Evolutionary conservation across 2,888 invertebrate genomes (phyloP), one percentile per base, ranked within the genome.

Genomic region (Amphipyra tragopoginis): DNA sequence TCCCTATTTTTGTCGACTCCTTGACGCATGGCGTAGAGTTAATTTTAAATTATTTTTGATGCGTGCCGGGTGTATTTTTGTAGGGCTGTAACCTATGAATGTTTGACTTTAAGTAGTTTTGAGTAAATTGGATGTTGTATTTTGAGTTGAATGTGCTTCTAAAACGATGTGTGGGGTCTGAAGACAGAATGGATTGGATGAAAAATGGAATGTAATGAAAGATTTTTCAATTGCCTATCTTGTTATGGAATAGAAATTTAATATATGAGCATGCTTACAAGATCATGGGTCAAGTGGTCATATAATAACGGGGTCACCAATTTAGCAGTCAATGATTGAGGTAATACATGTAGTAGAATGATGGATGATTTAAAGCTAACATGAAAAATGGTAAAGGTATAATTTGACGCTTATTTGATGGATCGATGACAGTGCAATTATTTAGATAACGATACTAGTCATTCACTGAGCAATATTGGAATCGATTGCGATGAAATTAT

Each of bases 21-120:
- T 87, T 85, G 79, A 80, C 64, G 74, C 80, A 80, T 75, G 76
- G 66, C 82, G 82, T 83, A 76, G 88, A 84, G 90, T 89, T 90
- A 87, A 91, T 88, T 90, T 90, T 88, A 91, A 91, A 82, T 89
- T 88, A 90, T 90, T 91, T 92, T 91, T 89, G 87, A 90, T 90
- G 87, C 86, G 84, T 86, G 82, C 84, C 87, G 53, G 34, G 65
- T 65, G 72, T 86, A 81, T 82, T 86, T 85, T 79, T 66, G 82
- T 80, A 71, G 69, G 67, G 11, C 15, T 58, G 43, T 43, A 54
- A 64, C 57, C 56, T 71, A 74, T 53, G 79, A 63, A 79, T 65
- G 74, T 66, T 73, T 74, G 79, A 59, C 65, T 67, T 67, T 45
- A 63, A 79, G 75, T 62, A 74, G 59, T 74, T 70, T 38, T 36